These are phyloP conservation scores for Epirrhoe alternata DNA, from an alignment of 2,888 invertebrate genomes.

Conservation along the genomic window DNA sequence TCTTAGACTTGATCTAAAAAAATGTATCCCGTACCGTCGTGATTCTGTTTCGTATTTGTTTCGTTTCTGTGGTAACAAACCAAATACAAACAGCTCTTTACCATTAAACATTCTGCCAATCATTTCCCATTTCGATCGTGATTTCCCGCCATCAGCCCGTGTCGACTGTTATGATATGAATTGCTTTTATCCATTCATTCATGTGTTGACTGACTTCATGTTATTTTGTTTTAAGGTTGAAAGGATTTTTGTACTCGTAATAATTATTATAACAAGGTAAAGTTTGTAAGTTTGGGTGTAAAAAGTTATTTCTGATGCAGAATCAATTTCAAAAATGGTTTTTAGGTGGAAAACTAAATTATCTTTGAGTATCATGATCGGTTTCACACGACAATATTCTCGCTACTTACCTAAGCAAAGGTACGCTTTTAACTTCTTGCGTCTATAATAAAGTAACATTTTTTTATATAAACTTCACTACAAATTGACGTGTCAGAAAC, in stretches of 20 bases:
- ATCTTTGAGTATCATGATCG: too few relatives aligned
- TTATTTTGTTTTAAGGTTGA: not conserved
- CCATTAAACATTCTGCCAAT: conserved; percentile 2
- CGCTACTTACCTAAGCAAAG: too few relatives aligned
- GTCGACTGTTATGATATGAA: not conserved
- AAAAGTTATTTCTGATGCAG: too few relatives aligned
- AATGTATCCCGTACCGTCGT: not conserved
- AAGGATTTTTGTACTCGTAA: not conserved
- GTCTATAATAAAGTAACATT: too few relatives aligned
- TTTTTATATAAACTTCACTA: too few relatives aligned
- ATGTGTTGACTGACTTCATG: not conserved
- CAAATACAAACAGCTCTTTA: not conserved
- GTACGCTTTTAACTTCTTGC: too few relatives aligned
- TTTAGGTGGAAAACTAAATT: too few relatives aligned
- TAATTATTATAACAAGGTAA: not conserved
- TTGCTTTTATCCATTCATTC: conserved; percentile 3
- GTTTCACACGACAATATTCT: too few relatives aligned
- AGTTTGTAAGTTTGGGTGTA: not conserved
- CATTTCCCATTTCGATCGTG: not conserved
- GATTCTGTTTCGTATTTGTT: not conserved
- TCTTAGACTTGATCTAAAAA: not conserved
- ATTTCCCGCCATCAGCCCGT: not conserved
- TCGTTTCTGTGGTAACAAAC: not conserved
- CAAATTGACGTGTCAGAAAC: too few relatives aligned
- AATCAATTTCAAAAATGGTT: too few relatives aligned